Evolutionary conservation across 1,140 invertebrate genomes (phyloP), one percentile per base, ranked within the genome.

Genomic region (Dysdera silvatica): DNA sequence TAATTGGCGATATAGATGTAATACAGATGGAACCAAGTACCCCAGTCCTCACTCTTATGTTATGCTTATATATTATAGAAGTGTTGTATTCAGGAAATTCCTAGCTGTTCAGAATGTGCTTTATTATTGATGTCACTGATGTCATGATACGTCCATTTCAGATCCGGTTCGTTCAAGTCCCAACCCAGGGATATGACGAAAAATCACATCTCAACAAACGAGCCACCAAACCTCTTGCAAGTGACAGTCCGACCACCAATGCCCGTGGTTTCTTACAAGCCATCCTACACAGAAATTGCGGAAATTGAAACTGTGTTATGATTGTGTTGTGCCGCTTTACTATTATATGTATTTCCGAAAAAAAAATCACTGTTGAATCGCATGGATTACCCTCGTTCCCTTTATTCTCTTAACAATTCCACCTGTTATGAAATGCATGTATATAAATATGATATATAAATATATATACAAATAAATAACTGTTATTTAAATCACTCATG

Each of bases 351-450:
- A 51, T 53, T 53, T 37, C 49, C 47, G 55, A 31, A 26, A 7
- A 31, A n/a, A 12, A 2, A n/a, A n/a, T n/a, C 16, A 26, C 14
- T 16, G 3, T 10, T 18, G 33, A 51, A 61, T 26, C 52, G 32
- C 41, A 32, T 45, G 35, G 24, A n/a, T 28, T 48, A 56, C 29
- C 26, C 24, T 37, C 24, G n/a, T 48, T n/a, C n/a, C 32, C 32
- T 56, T 40, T 31, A n/a, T 47, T 23, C 41, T 29, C 20, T 31
- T 63, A n/a, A n/a, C n/a, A n/a, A n/a, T n/a, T n/a, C n/a, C 61
- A 63, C 61, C 56, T 63, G 61, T 63, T 63, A 63, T 63, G 61
- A 45, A 52, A 63, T 63, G 61, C 61, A 63, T 63, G 61, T 63
- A 31, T 52, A 61, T 61, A 63, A 49, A 61, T 61, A 26, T 26